Conservation (phyloP, 2,797 vertebrate genomes). For the Chrysocyon brachyurus region DNA sequence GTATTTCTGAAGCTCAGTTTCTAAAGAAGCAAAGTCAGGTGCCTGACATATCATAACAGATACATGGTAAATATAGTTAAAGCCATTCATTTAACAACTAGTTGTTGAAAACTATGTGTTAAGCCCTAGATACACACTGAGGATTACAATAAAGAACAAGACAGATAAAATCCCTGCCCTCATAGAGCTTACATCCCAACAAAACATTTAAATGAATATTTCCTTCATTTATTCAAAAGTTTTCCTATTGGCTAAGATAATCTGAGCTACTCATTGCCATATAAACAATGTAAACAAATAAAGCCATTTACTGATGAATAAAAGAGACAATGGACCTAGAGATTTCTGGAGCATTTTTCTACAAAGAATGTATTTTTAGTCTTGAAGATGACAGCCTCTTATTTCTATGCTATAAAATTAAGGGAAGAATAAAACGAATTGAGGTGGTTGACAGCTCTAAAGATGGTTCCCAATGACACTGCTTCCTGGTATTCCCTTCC, state of each 20-base stretch:
- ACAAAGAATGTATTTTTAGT: not conserved
- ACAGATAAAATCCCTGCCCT: not conserved
- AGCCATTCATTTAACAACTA: not conserved
- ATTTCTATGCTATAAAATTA: conserved; percentile 3
- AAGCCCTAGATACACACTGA: not conserved
- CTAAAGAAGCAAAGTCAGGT: not conserved
- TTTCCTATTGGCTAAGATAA: not conserved
- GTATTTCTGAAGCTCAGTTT: conserved; percentile 5
- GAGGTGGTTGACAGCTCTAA: not conserved
- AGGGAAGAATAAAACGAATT: not conserved
- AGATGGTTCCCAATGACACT: not conserved
- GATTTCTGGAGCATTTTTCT: not conserved
- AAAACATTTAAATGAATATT: not conserved
- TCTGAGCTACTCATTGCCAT: not conserved
- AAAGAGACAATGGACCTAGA: not conserved
- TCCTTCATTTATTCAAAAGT: not conserved
- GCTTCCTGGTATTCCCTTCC: not conserved
- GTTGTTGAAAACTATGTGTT: not conserved
- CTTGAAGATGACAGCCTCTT: not conserved
- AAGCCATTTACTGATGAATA: not conserved
- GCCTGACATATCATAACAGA: not conserved
- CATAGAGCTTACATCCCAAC: not conserved
- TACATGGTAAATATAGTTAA: not conserved
- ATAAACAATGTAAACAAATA: not conserved
- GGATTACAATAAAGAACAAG: not conserved